Base-by-base conservation (phyloP, 2,888 invertebrate genomes). In the Hirtodrosophila cameraria region DNA sequence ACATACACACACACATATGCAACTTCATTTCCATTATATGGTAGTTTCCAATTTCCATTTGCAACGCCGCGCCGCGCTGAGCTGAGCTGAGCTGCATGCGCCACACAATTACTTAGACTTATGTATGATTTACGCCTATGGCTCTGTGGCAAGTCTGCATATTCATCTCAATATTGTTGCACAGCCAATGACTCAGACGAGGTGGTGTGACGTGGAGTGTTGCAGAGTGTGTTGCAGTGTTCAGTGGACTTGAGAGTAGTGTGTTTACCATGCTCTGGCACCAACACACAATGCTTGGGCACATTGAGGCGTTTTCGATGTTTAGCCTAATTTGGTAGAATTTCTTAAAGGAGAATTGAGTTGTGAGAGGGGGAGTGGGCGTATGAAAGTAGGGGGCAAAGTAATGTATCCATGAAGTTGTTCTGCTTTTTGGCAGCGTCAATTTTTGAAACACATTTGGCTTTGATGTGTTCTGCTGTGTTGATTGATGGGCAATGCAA, bases 41-140 rank as follows among this genome's bases (percentile, higher is more conserved):
- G n/a, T n/a, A n/a, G n/a, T n/a, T n/a, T n/a, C n/a, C 23, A 6
- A 2, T 2, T 18, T 41, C 9, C 39, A 27, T 46, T 13, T 38
- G 12, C 43, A 48, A 6, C 11, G 28, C n/a, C 49, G n/a, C n/a
- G n/a, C n/a, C n/a, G n/a, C n/a, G n/a, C n/a, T n/a, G n/a, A n/a
- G n/a, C n/a, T n/a, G n/a, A n/a, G 7, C 2, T 23, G 2, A 12
- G 20, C 53, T 42, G 35, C 45, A 41, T 58, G 75, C 48, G 82
- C 61, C 59, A 74, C 70, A 78, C 86, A 79, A 85, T 85, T 82
- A 85, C 79, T 79, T 78, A 67, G 86, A 78, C 86, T 85, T 79
- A 46, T 65, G 42, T 68, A 58, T 68, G 68, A 68, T 68, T 68
- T 68, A 68, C 72, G 73, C n/a, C 38, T 42, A 55, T 52, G 70